Percentiles rank a stretch among this genome's conserved stretches.
phyloP scores from a whole-genome alignment of 2,797 vertebrate genomes.

The Phalloptychus januarius region DNA sequence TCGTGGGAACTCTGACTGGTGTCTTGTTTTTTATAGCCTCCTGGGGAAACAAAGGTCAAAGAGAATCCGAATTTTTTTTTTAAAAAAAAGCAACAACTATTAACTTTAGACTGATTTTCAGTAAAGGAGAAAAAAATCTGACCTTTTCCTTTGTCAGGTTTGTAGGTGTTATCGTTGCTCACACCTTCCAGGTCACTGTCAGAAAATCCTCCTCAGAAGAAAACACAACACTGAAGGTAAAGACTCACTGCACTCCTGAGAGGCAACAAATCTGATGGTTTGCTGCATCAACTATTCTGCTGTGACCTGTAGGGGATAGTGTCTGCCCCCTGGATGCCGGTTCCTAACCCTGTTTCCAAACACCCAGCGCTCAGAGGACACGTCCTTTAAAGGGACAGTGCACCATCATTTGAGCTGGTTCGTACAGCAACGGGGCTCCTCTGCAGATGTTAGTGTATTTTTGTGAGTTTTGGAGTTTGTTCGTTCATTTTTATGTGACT shows the following conservation, averaged over 20 bases:
- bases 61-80: not conserved
- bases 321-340: too few species aligned
- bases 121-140: not conserved
- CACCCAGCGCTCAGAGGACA: too few species aligned
- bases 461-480: too few species aligned
- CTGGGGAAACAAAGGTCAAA: constrained; percentile 36
- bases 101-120: not conserved
- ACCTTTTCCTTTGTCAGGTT: constrained; percentile 91
- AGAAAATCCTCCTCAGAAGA: constrained; percentile 72
- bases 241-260: not conserved
- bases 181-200: constrained; percentile 82
- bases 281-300: too few species aligned
- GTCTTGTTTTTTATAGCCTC: constrained; percentile 28
- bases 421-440: too few species aligned
- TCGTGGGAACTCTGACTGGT: constrained; percentile 47
- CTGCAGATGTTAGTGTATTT: too few species aligned
- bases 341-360: too few species aligned
- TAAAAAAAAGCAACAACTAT: not conserved
- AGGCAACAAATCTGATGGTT: not conserved
- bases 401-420: too few species aligned
- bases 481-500: too few species aligned
- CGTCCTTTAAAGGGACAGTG: too few species aligned
- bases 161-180: constrained; percentile 71
- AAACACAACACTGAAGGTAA: not conserved
- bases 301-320: too few species aligned